Evolutionary conservation across 2,113 vertebrate genomes (phyloP).

Genomic region (Scophthalmus maximus): DNA sequence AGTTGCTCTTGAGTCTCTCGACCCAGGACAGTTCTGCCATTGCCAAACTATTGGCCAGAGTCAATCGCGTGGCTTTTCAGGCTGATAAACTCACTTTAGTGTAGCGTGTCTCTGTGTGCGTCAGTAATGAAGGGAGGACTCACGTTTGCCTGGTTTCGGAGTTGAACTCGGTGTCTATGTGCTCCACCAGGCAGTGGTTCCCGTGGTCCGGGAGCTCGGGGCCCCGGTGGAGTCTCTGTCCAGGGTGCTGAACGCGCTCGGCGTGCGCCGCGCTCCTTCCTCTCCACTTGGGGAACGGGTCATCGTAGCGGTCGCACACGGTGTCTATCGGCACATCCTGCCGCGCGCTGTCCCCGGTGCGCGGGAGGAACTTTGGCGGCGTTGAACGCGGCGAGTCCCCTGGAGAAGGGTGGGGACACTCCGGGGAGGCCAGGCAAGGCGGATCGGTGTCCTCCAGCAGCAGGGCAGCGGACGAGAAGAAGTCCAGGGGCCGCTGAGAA

Average conservation of each 20-base stretch:
- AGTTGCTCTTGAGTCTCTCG: neutral
- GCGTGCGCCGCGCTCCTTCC: constrained; percentile 60
- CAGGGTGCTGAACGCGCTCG: constrained; percentile 78
- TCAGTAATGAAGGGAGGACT: constrained; percentile 56
- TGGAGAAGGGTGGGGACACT: constrained; percentile 55
- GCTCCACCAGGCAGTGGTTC: constrained; percentile 65
- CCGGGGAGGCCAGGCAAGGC: constrained; percentile 64
- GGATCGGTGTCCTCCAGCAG: constrained; percentile 74
- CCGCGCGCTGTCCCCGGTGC: constrained; percentile 46
- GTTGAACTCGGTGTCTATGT: constrained; percentile 67
- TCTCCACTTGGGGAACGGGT: constrained; percentile 64
- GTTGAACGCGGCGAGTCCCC: constrained; percentile 37
- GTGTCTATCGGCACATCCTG: constrained; percentile 58
- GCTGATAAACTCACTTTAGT: neutral
- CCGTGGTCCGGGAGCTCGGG: constrained; percentile 60
- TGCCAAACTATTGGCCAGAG: neutral
- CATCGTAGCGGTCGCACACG: constrained; percentile 63
- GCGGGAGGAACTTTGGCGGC: constrained; percentile 71
- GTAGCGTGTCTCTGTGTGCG: neutral
- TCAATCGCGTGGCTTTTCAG: neutral
- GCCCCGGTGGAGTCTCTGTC: constrained; percentile 68
- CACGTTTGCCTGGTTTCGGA: constrained; percentile 74
- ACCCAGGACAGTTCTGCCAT: neutral
- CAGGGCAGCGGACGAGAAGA: constrained; percentile 74
- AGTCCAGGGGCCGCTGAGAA: constrained; percentile 65